Evolutionary conservation across 2,888 invertebrate species (phyloP).

Genomic region (Chloromyia formosa): DNA sequence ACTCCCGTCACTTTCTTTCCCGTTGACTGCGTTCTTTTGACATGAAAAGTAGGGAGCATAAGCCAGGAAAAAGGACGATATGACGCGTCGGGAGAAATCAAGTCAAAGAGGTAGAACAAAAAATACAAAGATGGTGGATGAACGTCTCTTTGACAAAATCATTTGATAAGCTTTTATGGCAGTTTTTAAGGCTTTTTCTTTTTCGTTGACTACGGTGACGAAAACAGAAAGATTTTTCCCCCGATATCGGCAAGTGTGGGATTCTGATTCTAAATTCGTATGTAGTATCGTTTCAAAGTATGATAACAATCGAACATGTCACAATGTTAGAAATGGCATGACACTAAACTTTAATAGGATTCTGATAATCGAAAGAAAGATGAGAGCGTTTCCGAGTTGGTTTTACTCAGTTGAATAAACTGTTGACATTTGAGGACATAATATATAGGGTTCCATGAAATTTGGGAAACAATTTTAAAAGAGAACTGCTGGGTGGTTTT

Average conservation of each 20-base stretch:
- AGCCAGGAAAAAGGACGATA: not conserved
- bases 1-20: not conserved
- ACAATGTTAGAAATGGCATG: not conserved
- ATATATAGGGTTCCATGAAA: too few relatives aligned
- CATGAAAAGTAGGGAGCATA: too few relatives aligned
- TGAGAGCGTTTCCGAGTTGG: too few relatives aligned
- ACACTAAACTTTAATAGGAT: constrained; percentile 18
- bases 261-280: not conserved
- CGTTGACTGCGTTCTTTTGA: too few relatives aligned
- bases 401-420: too few relatives aligned
- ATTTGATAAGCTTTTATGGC: constrained; percentile 38
- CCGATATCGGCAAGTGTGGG: not conserved
- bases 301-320: constrained; percentile 29
- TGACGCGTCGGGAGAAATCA: not conserved
- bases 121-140: not conserved
- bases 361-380: constrained; percentile 21
- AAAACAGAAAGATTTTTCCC: too few relatives aligned
- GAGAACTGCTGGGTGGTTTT: too few relatives aligned
- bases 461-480: too few relatives aligned
- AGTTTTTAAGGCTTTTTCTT: not conserved
- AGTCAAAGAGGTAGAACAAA: not conserved
- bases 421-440: too few relatives aligned
- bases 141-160: constrained; percentile 6
- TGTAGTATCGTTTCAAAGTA: not conserved
- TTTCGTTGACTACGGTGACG: not conserved